These are phyloP conservation scores for Lycodopsis pacificus DNA, from an alignment of 2,797 vertebrate species.

Conservation along the genomic window DNA sequence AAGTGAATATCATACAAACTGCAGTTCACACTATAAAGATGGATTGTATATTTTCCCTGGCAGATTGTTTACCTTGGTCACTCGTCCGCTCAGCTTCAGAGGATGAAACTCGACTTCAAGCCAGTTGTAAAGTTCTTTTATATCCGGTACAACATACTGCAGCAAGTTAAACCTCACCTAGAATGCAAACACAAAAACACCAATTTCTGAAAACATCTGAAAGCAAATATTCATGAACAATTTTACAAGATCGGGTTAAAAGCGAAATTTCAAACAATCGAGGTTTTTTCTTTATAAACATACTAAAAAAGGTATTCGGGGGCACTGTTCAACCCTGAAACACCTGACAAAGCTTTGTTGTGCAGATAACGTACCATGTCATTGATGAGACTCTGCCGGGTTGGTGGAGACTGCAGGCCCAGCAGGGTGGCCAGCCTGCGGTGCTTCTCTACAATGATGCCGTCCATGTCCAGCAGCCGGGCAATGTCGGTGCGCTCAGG, in stretches of 20 bases:
- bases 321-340: background rate
- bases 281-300: too few species aligned
- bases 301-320: background rate
- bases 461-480: conserved; percentile 97
- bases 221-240: background rate
- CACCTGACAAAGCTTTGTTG: background rate
- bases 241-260: background rate
- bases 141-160: conserved; percentile 94
- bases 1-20: background rate
- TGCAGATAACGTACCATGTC: conserved; percentile 89
- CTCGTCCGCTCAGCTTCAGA: conserved; percentile 93
- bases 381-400: conserved; percentile 94
- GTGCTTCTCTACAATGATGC: conserved; percentile 98
- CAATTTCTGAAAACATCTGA: background rate
- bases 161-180: conserved; percentile 98
- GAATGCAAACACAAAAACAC: conserved; percentile 31
- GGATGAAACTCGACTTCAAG: conserved; percentile 98
- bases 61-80: conserved; percentile 90
- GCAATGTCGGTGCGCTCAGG: conserved; percentile 98
- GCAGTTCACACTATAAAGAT: too few species aligned
- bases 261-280: background rate
- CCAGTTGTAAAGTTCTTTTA: conserved; percentile 99
- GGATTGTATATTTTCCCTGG: background rate
- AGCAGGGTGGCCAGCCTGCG: conserved; percentile 93
- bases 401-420: conserved; percentile 95